Base-by-base conservation (phyloP, 1,140 invertebrate genomes). In the Callitettix versicolor region DNA sequence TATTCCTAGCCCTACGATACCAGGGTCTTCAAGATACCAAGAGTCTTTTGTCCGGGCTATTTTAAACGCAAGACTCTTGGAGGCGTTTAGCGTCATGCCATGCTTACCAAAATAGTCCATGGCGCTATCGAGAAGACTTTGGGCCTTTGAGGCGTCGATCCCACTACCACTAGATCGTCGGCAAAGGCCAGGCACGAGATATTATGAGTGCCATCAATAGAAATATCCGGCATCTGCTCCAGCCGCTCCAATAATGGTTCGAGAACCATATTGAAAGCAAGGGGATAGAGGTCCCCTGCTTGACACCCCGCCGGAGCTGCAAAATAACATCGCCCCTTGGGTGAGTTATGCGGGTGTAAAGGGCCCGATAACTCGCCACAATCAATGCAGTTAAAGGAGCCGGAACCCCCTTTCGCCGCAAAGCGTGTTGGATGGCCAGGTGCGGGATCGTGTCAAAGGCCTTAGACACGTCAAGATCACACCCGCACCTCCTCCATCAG, bases 391-490 rank as follows among this genome's bases (percentile, higher is more conserved):
- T 30, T 1, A 38, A 49, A 12, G 12, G 11, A 22, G 30, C n/a
- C n/a, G 43, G 43, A 20, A 46, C 43, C 58, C n/a, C 38, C 17
- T 14, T 21, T 5, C 51, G 21, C 1, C n/a, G n/a, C 20, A 30
- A 0, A 72, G 52, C 0, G 57, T 48, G 24, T 0, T 50, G 0
- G 0, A 67, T 53, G 0, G 67, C 51, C 0, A 50, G 11, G 26
- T 67, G 65, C 0, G 62, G 54, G 0, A 72, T 64, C 0, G 65
- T 61, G 26, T 71, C 69, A 44, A 73, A 73, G 0, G 66, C 65
- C 20, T 63, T 64, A n/a, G 51, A n/a, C n/a, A n/a, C n/a, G n/a
- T n/a, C n/a, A n/a, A n/a, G n/a, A n/a, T n/a, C n/a, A n/a, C n/a
- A n/a, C n/a, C n/a, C n/a, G n/a, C n/a, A n/a, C n/a, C n/a, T n/a